Base-by-base conservation (phyloP, 2,113 vertebrate genomes). In the Aegotheles bennettii region DNA sequence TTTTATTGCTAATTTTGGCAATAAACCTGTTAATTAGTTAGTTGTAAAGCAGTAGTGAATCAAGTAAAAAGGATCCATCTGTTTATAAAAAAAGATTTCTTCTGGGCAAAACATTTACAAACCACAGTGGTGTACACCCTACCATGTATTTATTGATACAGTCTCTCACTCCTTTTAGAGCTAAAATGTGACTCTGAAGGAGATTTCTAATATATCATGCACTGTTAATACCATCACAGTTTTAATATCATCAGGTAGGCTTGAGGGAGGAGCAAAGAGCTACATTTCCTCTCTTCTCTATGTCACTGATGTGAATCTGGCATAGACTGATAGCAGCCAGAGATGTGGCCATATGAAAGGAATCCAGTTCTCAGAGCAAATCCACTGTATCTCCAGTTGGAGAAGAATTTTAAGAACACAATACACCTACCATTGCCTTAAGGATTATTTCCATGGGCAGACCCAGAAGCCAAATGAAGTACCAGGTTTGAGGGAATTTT, bases 21-120 rank as follows among this genome's bases (percentile, higher is more conserved):
- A 98, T 98, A 98, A 98, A 98, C 96, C 97, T 98, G 96, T 97
- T 98, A 98, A 98, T 98, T 98, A 97, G 97, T 97, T 98, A 98
- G 97, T 98, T 98, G 93, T 97, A 97, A 98, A 98, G 97, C 97
- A 95, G 98, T 98, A 98, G 96, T 97, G 98, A 98, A 97, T 96
- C 94, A 96, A 98, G 97, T 96, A 98, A 98, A 97, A 98, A 97
- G 91, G 96, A 97, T 97, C 97, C 98, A 98, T 98, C 98, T 98
- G 98, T 97, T 97, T 97, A 96, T 96, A 97, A 97, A 97, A 95
- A 93, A 97, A 93, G 69, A 97, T 97, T 94, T 98, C 98, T 98
- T 97, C 97, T 97, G 96, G 97, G 98, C 97, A 98, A 97, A 96
- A 94, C 89, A 93, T 96, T 96, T 96, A 91, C 92, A 96, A 98